Conservation (phyloP, 1,140 invertebrate species). For the Ylistrum balloti region DNA sequence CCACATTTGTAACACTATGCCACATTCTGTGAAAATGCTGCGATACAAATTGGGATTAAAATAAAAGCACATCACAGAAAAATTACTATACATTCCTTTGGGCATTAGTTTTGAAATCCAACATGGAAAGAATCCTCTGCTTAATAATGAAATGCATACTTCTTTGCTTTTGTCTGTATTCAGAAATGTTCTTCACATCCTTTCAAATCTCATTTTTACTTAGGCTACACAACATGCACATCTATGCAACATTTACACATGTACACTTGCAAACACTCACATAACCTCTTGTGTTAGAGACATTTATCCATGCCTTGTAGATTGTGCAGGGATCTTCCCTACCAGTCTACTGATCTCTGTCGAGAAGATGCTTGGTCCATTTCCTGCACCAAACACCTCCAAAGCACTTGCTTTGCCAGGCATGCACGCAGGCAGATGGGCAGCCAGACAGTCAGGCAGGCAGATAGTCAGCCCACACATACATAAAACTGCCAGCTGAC, state of each 20-base stretch:
- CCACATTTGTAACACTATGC: not conserved
- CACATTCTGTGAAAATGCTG: not conserved
- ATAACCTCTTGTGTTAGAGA: not conserved
- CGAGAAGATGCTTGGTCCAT: not conserved
- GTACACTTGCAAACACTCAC: not conserved
- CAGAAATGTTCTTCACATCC: not conserved
- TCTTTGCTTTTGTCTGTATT: not conserved
- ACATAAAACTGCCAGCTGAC: not conserved
- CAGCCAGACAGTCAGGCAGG: not conserved
- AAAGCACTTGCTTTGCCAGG: conserved; percentile 37
- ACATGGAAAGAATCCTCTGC: not conserved
- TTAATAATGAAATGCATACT: conserved; percentile 3
- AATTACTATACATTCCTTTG: not conserved
- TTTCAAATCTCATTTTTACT: not conserved
- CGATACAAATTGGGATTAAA: not conserved
- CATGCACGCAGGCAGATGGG: not conserved
- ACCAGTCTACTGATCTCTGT: not conserved
- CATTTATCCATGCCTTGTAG: conserved; percentile 2
- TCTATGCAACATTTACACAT: not conserved
- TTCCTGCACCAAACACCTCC: conserved; percentile 12
- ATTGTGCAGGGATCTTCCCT: not conserved
- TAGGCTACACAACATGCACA: not conserved
- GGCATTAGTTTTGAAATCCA: not conserved
- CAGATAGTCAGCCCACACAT: not conserved
- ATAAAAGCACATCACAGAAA: not conserved